Evolutionary conservation across 2,797 vertebrate genomes (phyloP), one percentile per base, ranked within the genome.

Genomic region (Manis javanica): DNA sequence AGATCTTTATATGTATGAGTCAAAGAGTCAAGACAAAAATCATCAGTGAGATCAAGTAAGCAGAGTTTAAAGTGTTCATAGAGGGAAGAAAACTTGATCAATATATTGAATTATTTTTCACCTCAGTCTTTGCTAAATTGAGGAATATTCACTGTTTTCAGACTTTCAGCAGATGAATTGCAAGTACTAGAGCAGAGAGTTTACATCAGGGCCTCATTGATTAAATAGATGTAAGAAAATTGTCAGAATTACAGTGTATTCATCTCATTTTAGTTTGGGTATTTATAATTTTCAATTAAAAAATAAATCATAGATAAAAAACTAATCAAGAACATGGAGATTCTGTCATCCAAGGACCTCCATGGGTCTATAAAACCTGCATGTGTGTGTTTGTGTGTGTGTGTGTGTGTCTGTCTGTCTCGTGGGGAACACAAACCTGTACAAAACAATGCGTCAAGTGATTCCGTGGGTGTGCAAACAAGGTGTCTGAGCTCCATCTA

Each of bases 71-170:
- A 64, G 64, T 86, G 3, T 68, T 37, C 14, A 12, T 3, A 24
- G n/a, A 59, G 34, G 39, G 82, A 83, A 90, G 42, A 64, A 72
- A 75, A 93, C 29, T 49, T 37, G 12, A 63, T 78, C 63, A 42
- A 23, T 46, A 46, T 51, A 21, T 31, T 72, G 37, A 57, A 53
- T 42, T 57, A 79, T 23, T 61, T 69, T 63, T 82, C 37, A 49
- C 16, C 10, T 84, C 10, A 34, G 2, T 74, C 14, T 84, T 89
- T 83, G 46, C 1, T 91, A 37, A 85, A 71, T 2, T 34, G 13
- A 85, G 31, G 7, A 68, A 75, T 64, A 59, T 29, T 85, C 63
- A 8, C 18, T 10, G 64, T 59, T 87, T 89, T 63, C 21, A 77
- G 72, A 61, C 13, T 93, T 87, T 59, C 74, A 68, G 49, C 39